Percentiles rank a stretch among this genome's conserved stretches.
Conservation (phyloP, 1,140 invertebrate genomes). For the Solenopsis fugax region DNA sequence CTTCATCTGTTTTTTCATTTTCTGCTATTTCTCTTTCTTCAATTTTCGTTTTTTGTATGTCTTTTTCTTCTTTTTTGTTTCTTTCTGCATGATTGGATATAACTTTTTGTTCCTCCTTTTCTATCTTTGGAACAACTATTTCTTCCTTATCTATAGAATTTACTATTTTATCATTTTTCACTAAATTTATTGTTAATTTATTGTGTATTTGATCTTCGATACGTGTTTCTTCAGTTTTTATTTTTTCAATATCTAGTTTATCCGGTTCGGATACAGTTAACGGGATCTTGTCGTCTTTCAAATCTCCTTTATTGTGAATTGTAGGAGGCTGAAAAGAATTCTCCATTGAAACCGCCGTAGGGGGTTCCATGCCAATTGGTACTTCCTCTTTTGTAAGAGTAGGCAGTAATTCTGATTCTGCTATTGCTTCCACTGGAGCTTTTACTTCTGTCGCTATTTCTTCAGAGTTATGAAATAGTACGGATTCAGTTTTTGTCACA, state of each 20-base stretch:
- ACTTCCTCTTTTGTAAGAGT: constrained; percentile 15
- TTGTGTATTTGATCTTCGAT: not conserved
- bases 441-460: constrained; percentile 6
- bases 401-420: constrained; percentile 28
- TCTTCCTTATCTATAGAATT: constrained; percentile 19
- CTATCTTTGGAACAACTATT: not conserved
- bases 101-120: constrained; percentile 1
- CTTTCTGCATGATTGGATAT: not conserved
- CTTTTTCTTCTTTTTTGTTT: constrained; percentile 1
- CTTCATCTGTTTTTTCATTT: not conserved
- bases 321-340: constrained; percentile 22
- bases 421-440: not conserved
- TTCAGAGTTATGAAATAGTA: not conserved
- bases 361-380: not conserved
- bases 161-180: not conserved
- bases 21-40: constrained; percentile 13
- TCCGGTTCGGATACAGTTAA: not conserved
- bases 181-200: not conserved
- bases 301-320: constrained; percentile 5
- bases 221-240: not conserved
- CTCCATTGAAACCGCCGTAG: constrained; percentile 8
- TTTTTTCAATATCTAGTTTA: not conserved
- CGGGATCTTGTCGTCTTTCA: not conserved
- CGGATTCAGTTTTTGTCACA: not conserved
- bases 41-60: not conserved